phyloP scores from a whole-genome alignment of 2,797 vertebrate species.

The Euthynnus affinis region DNA sequence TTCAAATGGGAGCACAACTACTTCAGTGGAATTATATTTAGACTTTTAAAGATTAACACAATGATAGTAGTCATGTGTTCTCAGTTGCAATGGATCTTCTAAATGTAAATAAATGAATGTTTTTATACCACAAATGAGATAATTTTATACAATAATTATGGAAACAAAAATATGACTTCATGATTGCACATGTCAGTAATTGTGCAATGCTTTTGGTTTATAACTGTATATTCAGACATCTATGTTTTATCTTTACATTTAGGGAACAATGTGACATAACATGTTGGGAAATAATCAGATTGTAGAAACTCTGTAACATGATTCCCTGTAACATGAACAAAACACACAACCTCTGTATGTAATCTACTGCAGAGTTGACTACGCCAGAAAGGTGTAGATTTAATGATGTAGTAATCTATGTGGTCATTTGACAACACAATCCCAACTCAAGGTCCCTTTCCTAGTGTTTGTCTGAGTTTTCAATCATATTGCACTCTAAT shows the following conservation, averaged over 20 bases:
- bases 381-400: too few relatives aligned
- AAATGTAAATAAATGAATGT: constrained; percentile 6
- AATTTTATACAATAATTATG: not conserved
- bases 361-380: too few relatives aligned
- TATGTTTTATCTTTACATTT: not conserved
- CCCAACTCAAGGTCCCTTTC: too few relatives aligned
- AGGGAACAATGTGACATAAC: not conserved
- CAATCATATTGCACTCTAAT: too few relatives aligned
- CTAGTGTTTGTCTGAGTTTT: too few relatives aligned
- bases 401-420: too few relatives aligned
- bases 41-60: not conserved
- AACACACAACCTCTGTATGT: too few relatives aligned
- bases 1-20: not conserved
- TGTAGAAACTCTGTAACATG: not conserved
- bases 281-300: not conserved
- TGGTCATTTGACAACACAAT: too few relatives aligned
- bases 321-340: too few relatives aligned
- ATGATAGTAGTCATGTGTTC: not conserved
- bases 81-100: not conserved
- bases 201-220: not conserved
- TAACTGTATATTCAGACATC: not conserved
- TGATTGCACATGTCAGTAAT: not conserved
- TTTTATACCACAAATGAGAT: not conserved
- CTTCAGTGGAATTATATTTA: not conserved
- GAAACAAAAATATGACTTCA: not conserved